Evolutionary conservation across 2,888 invertebrate genomes (phyloP).

Genomic region (Athetis lepigone): DNA sequence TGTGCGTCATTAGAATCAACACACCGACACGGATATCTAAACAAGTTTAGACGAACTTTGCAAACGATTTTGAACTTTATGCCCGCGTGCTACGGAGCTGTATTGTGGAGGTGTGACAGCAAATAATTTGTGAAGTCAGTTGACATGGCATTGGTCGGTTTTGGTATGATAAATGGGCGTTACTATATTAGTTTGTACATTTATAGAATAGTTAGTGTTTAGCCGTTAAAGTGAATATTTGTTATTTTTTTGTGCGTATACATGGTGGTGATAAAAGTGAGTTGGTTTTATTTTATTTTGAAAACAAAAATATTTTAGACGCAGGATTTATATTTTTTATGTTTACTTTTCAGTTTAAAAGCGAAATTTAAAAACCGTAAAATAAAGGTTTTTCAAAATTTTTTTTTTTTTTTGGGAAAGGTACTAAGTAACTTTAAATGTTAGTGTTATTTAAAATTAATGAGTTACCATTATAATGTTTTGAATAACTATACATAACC

Average conservation of each 20-base stretch:
- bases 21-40: slow-evolving; percentile 66
- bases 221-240: slow-evolving; percentile 52
- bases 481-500: slow-evolving; percentile 8
- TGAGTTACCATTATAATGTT: background rate
- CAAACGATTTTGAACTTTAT: slow-evolving; percentile 62
- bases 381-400: background rate
- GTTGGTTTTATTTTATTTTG: slow-evolving; percentile 24
- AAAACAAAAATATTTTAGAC: background rate
- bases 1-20: slow-evolving; percentile 69
- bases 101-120: slow-evolving; percentile 56
- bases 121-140: slow-evolving; percentile 72
- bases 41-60: slow-evolving; percentile 40
- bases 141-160: slow-evolving; percentile 87
- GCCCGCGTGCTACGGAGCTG: slow-evolving; percentile 40
- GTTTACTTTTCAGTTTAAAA: too few relatives aligned
- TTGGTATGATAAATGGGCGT: slow-evolving; percentile 88
- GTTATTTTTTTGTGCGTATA: slow-evolving; percentile 42
- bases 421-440: too few relatives aligned
- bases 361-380: background rate
- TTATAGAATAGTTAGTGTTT: slow-evolving; percentile 76
- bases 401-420: too few relatives aligned
- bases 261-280: slow-evolving; percentile 32
- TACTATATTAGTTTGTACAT: slow-evolving; percentile 76
- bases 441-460: background rate
- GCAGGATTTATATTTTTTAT: background rate